Conservation (phyloP, 2,888 invertebrate species). For the Cephus nigrinus region DNA sequence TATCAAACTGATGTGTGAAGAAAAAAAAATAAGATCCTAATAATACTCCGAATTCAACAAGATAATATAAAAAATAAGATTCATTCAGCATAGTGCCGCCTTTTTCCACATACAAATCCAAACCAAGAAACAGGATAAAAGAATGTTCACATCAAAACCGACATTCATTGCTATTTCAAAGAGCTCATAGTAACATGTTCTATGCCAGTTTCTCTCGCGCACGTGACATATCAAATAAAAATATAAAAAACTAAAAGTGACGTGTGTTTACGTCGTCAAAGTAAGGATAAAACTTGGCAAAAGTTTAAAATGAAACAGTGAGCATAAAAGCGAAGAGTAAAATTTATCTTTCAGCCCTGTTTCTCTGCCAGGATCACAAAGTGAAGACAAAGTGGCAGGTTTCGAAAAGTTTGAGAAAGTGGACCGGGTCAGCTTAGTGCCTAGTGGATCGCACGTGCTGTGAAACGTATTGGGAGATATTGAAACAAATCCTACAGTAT, state of each 20-base stretch:
- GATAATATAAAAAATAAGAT: background rate
- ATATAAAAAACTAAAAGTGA: background rate
- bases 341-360: background rate
- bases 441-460: background rate
- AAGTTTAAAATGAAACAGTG: background rate
- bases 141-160: background rate
- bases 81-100: background rate
- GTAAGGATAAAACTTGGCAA: background rate
- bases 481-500: background rate
- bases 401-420: background rate
- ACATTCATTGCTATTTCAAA: background rate
- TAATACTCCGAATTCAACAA: background rate
- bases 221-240: background rate
- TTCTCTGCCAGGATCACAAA: background rate
- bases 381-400: background rate
- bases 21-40: background rate
- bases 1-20: background rate
- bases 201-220: background rate
- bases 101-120: background rate
- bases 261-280: background rate
- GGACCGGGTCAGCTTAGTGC: background rate
- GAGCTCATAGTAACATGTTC: background rate
- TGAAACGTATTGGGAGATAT: background rate
- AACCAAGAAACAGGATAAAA: background rate
- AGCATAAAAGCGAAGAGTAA: background rate